Base-by-base conservation (phyloP, 1,140 invertebrate species). In the Aporrectodea caliginosa region DNA sequence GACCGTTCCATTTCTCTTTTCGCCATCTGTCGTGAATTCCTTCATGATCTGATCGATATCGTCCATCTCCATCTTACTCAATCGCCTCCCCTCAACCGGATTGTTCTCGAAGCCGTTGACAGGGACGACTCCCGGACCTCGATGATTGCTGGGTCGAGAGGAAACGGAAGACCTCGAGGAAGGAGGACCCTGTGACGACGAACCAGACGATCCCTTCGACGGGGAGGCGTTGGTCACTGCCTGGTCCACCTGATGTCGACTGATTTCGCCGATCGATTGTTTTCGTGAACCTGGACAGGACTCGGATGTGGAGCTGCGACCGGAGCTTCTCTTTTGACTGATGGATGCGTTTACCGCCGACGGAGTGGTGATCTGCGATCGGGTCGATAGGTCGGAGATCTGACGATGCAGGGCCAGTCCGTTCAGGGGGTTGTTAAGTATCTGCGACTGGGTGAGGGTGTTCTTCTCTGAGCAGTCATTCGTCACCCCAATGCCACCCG, bases 401-500 rank as follows among this genome's bases (percentile, higher is more conserved):
- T 58, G 58, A n/a, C 16, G 2, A 16, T 22, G 16, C 2, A 27
- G 6, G 16, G 58, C 70, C 43, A 16, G 34, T 1, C 6, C 16
- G 22, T n/a, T 22, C 34, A 22, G 27, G 35, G 35, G 6, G 22
- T n/a, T 68, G 6, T 35, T 68, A 2, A 68, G 58, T 32, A 77
- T 58, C 58, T 58, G 75, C 75, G 75, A 58, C n/a, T 77, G 35
- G 33, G 35, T 69, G 35, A 68, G 58, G 2, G 6, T 77, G n/a
- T 68, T 58, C 6, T 6, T 27, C n/a, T 77, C 29, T 6, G 32
- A 12, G 14, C 6, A 6, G 2, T 2, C 58, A n/a, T 2, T 14
- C 2, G n/a, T 6, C 1, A 6, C n/a, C 6, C 33, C 35, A n/a
- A n/a, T n/a, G 58, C 58, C 43, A 6, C 58, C 16, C 2, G 2